Evolutionary conservation across 2,888 invertebrate species (phyloP).

Genomic region (Aporophyla nigra): DNA sequence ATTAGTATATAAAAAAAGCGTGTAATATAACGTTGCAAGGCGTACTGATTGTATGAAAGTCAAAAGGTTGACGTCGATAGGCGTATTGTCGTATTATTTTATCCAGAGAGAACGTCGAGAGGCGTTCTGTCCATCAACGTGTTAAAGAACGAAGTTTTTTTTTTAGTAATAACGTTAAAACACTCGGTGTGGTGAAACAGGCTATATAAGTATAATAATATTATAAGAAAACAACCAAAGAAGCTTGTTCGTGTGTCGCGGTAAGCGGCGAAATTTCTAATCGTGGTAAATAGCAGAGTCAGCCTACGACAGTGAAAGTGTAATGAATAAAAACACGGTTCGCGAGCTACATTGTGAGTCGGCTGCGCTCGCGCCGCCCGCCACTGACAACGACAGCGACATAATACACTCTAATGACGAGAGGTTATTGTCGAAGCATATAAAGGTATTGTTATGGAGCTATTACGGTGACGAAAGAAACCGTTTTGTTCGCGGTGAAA

Average conservation of each 20-base stretch:
- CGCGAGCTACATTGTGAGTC: slow-evolving; percentile 68
- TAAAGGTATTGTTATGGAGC: slow-evolving; percentile 61
- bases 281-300: slow-evolving; percentile 71
- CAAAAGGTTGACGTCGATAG: no score
- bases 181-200: slow-evolving; percentile 27
- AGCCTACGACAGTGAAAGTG: slow-evolving; percentile 76
- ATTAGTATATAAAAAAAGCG: no score
- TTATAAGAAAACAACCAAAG: slow-evolving; percentile 74
- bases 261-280: slow-evolving; percentile 76
- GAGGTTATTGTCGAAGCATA: slow-evolving; percentile 58
- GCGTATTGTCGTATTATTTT: no score
- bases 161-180: not conserved
- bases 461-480: slow-evolving; percentile 55
- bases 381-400: slow-evolving; percentile 60
- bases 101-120: no score
- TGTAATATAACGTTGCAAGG: no score
- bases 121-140: no score
- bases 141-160: no score
- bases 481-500: slow-evolving; percentile 56
- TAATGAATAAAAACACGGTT: slow-evolving; percentile 75
- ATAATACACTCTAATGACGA: slow-evolving; percentile 59
- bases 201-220: slow-evolving; percentile 40
- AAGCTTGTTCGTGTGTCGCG: slow-evolving; percentile 69
- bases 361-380: slow-evolving; percentile 48
- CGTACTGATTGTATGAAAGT: no score